phyloP scores from a whole-genome alignment of 2,113 vertebrate species.

The Steatornis caripensis region DNA sequence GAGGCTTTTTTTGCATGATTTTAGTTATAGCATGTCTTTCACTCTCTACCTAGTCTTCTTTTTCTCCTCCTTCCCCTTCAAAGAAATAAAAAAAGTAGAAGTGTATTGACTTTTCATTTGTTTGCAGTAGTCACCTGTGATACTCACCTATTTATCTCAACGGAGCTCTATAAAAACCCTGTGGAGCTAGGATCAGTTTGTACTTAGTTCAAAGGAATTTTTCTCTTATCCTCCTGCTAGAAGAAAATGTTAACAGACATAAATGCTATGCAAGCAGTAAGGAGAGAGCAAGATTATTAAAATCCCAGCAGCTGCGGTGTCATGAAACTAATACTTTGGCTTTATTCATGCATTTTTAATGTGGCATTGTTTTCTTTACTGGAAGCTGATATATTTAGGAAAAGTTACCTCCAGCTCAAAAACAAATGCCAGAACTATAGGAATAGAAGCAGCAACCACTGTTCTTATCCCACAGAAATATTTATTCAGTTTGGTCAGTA shows the following conservation, averaged over 20 bases:
- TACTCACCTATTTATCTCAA: background rate
- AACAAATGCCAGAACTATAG: background rate
- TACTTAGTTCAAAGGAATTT: background rate
- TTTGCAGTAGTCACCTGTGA: background rate
- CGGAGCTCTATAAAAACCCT: background rate
- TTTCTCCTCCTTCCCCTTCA: background rate
- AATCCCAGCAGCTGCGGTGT: background rate
- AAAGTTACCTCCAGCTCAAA: background rate
- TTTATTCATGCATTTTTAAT: background rate
- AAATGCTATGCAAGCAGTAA: background rate
- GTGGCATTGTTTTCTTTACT: background rate
- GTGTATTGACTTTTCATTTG: background rate
- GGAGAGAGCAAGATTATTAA: background rate
- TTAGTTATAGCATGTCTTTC: background rate
- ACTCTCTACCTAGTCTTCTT: fast-evolving
- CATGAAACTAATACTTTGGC: background rate
- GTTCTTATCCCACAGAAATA: constrained; percentile 44
- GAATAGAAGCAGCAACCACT: background rate
- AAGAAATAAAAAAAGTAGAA: background rate
- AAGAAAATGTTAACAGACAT: background rate
- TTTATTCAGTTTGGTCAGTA: constrained; percentile 70
- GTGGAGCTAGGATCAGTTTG: background rate
- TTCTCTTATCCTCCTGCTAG: background rate
- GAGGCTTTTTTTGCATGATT: background rate
- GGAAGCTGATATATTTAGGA: background rate